phyloP scores from a whole-genome alignment of 2,888 invertebrate genomes.

The Cremastinae sp. region DNA sequence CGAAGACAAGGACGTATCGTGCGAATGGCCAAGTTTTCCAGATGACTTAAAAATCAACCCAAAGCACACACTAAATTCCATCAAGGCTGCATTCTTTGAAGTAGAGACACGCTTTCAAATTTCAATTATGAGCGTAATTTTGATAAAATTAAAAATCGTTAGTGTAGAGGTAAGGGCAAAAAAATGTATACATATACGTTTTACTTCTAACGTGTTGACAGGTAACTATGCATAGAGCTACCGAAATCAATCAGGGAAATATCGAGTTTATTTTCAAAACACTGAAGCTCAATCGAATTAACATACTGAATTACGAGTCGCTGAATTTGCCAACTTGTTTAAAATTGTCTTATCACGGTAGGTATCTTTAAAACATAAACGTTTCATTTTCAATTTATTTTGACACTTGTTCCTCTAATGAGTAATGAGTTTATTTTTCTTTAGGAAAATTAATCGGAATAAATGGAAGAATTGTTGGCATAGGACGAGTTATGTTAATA shows the following conservation, averaged over 20 bases:
- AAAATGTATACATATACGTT: too few relatives aligned
- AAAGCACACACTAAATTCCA: slow-evolving; percentile 84
- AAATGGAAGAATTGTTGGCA: slow-evolving; percentile 89
- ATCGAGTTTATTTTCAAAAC: slow-evolving; percentile 68
- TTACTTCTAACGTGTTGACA: neutral
- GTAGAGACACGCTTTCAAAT: slow-evolving; percentile 73
- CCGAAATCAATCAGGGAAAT: neutral
- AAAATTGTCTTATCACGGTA: slow-evolving; percentile 86
- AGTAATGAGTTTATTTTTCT: slow-evolving; percentile 53
- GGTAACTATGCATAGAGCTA: slow-evolving; percentile 22
- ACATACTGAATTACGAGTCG: slow-evolving; percentile 84
- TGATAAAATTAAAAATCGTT: slow-evolving; percentile 4
- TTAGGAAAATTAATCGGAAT: slow-evolving; percentile 88
- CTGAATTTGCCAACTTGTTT: slow-evolving; percentile 84
- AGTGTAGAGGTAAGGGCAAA: too few relatives aligned
- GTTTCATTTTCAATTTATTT: neutral
- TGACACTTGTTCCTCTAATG: neutral
- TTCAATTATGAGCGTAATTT: neutral
- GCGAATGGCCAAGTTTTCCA: slow-evolving; percentile 83
- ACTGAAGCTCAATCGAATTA: slow-evolving; percentile 81
- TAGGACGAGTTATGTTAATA: slow-evolving; percentile 86
- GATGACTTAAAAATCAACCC: slow-evolving; percentile 85
- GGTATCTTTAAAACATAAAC: slow-evolving; percentile 66
- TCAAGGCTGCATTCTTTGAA: slow-evolving; percentile 90
- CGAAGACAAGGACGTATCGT: slow-evolving; percentile 82